These are phyloP conservation scores for Drosophila paranaensis DNA, from an alignment of 2,888 invertebrate species.

Conservation along the genomic window DNA sequence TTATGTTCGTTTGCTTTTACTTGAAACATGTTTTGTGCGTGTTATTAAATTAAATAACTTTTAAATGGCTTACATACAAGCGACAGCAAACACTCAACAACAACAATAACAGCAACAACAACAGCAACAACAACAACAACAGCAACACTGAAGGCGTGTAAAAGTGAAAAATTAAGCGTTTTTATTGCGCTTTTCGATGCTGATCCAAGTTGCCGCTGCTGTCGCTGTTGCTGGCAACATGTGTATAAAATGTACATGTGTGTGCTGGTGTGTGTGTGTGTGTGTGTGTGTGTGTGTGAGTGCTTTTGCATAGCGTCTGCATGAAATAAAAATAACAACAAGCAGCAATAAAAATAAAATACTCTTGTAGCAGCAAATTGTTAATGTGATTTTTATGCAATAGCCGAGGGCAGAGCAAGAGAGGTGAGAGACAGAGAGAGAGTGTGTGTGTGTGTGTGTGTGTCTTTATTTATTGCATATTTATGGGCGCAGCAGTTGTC, in stretches of 20 bases:
- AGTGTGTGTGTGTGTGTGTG: slow-evolving; percentile 18
- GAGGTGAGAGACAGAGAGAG: no score
- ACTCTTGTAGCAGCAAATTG: slow-evolving; percentile 79
- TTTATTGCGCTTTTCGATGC: slow-evolving; percentile 75
- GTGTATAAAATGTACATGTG: slow-evolving; percentile 59
- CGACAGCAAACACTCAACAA: slow-evolving; percentile 44
- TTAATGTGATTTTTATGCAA: slow-evolving; percentile 82
- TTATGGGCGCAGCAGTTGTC: slow-evolving; percentile 68
- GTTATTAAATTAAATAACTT: slow-evolving; percentile 80
- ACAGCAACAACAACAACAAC: slow-evolving; percentile 12
- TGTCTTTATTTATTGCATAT: slow-evolving; percentile 64
- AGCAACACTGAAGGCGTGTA: slow-evolving; percentile 54
- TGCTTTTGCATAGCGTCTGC: slow-evolving; percentile 66
- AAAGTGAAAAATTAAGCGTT: slow-evolving; percentile 80
- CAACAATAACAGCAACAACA: no score
- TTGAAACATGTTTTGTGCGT: slow-evolving; percentile 68
- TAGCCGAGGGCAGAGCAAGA: slow-evolving; percentile 15
- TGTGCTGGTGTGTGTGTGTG: slow-evolving; percentile 16
- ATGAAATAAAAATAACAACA: slow-evolving; percentile 79
- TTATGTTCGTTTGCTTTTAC: slow-evolving; percentile 66
- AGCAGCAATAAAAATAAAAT: slow-evolving; percentile 81
- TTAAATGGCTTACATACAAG: slow-evolving; percentile 72
- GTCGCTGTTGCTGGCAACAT: slow-evolving; percentile 67
- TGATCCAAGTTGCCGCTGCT: slow-evolving; percentile 31
- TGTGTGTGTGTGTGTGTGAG: slow-evolving; percentile 27